A percentile compares a stretch with the other conserved stretches of the same genome.
Evolutionary conservation across 1,140 invertebrate species (phyloP).

Genomic region (Pseudomyrmex concolor): DNA sequence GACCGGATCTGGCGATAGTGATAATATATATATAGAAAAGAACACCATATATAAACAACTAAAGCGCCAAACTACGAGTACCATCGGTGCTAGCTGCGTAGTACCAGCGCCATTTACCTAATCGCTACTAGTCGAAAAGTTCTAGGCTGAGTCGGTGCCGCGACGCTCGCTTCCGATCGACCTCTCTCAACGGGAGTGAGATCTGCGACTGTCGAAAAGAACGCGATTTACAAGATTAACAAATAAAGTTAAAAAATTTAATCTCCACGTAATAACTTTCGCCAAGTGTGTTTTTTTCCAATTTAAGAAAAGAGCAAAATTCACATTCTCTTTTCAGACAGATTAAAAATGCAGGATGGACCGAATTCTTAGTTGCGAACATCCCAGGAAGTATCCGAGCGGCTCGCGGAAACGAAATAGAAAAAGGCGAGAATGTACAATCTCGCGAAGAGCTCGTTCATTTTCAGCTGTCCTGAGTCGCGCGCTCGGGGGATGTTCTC

Average conservation of each 20-base stretch:
- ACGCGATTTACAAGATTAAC: too few species aligned
- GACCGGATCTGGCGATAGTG: conserved; percentile 76
- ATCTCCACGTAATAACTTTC: conserved; percentile 2
- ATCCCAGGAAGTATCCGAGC: neutral
- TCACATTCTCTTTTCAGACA: conserved; percentile 13
- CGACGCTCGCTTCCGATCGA: conserved; percentile 55
- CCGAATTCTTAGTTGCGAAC: conserved; percentile 1
- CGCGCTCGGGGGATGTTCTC: conserved; percentile 46
- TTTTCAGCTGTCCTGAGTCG: conserved; percentile 67
- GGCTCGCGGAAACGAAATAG: conserved; percentile 3
- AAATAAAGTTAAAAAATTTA: neutral
- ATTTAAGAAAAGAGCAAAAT: neutral
- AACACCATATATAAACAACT: conserved; percentile 81
- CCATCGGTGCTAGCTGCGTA: conserved; percentile 79
- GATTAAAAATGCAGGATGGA: conserved; percentile 38
- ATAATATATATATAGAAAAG: conserved; percentile 78
- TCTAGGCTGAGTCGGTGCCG: conserved; percentile 77
- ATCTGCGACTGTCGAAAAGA: conserved; percentile 51
- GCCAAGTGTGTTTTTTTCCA: neutral
- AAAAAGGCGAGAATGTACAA: conserved; percentile 58
- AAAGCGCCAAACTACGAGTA: conserved; percentile 82
- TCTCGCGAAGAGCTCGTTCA: conserved; percentile 66
- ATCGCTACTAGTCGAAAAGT: conserved; percentile 77
- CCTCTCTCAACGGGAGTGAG: conserved; percentile 22
- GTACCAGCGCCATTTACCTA: conserved; percentile 81